Evolutionary conservation across 1,140 invertebrate species (phyloP), one percentile per base, ranked within the genome.

Genomic region (Spodoptera frugiperda): DNA sequence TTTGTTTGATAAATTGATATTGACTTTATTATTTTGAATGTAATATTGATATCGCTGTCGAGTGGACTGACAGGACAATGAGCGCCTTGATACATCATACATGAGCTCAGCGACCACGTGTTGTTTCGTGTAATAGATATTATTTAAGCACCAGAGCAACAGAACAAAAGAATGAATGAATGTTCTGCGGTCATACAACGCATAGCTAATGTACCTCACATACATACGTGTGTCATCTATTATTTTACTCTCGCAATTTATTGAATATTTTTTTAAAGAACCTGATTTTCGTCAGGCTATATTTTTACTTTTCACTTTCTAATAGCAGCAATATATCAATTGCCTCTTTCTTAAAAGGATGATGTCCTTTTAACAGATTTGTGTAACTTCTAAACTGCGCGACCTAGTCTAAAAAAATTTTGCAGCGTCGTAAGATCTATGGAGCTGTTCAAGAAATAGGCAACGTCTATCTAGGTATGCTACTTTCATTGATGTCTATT

Each of bases 41-140:
- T 74, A 68, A 77, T 81, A 83, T 79, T 81, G 82, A 81, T 81
- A 79, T 77, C 55, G 74, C 76, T 84, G 78, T 79, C 78, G 63
- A 75, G 15, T 14, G 46, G 73, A 57, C 12, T 81, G 84, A 85
- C 81, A 81, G 78, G 61, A 83, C 82, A 83, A 85, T 85, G 71
- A 79, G 59, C 46, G 59, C 68, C 55, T 73, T 70, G 61, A 75
- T 78, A 77, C 57, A 77, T 77, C 73, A 65, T 46, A 65, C 54
- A 79, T 77, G 72, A 79, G 61, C 44, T 49, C 59, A 17, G 25
- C 49, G 57, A 73, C 72, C 67, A 77, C 80, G 65, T 76, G 78
- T 77, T 71, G 73, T 78, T 78, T 55, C 67, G 68, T 81, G 79
- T 79, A 79, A 76, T 76, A 72, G 65, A 76, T 80, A 80, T 70